Conservation (phyloP, 92 coral and sea anemone genomes). For the Parazoanthus atlanticus region DNA sequence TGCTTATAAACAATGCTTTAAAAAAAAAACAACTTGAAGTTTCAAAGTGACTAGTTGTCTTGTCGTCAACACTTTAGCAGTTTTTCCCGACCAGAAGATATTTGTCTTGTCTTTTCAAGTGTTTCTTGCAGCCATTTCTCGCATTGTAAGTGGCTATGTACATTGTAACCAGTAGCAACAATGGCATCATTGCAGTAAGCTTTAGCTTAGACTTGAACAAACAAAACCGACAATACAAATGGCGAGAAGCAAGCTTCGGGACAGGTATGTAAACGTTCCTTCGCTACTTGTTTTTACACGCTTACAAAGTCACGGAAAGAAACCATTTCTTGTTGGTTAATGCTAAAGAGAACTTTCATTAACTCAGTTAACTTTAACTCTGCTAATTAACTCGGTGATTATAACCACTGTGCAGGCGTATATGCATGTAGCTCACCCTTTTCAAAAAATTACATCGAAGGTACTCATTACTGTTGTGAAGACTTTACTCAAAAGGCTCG, state of each 20-base stretch:
- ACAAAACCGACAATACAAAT: conserved; percentile 14
- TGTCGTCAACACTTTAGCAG: no score
- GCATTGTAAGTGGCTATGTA: background rate
- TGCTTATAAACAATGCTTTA: no score
- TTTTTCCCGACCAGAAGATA: background rate
- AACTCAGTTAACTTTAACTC: background rate
- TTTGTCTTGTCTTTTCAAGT: conserved; percentile 4
- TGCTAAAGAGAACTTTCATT: background rate
- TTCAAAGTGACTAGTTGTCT: no score
- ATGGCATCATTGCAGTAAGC: background rate
- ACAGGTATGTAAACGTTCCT: conserved; percentile 28
- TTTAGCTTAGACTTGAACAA: conserved; percentile 11
- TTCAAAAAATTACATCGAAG: background rate
- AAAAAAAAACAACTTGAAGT: no score
- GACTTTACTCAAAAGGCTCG: background rate
- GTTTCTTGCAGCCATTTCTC: background rate
- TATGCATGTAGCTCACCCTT: background rate
- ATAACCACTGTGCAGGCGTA: background rate
- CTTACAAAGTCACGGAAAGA: background rate
- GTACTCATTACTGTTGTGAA: background rate
- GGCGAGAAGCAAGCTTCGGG: background rate
- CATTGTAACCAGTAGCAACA: conserved; percentile 25
- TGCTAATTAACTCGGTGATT: background rate
- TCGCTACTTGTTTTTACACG: background rate
- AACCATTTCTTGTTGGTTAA: background rate